Base-by-base conservation (phyloP, 2,797 vertebrate genomes). In the Neosilurus hyrtlii region DNA sequence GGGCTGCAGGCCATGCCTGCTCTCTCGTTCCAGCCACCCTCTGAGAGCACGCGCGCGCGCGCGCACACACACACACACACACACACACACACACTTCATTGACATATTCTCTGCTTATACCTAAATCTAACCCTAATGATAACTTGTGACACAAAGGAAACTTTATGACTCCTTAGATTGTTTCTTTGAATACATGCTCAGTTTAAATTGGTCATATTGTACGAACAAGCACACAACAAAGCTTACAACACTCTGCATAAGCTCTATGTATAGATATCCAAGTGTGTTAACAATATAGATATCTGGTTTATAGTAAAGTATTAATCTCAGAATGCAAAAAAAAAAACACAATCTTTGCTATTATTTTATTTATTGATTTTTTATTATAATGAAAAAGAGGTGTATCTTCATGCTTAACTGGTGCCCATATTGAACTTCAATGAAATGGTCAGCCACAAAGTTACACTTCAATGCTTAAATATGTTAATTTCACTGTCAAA, bases 1-100 rank as follows among this genome's bases (percentile, higher is more conserved):
- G 73, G 94, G 94, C 87, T 97, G 96, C 22, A 99, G 95, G 49
- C 98, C 98, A 86, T 99, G 96, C 87, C 98, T 94, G 92, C 96
- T 98, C 91, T 99, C 98, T 85, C 98, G 95, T 92, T 99, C 98
- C 82, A 99, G 88, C 98, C 98, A 99, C 62, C 98, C 97, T 87
- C 97, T 99, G 90, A 18, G 87, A 84, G 9, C 86, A 76, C 79
- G 82, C 37, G 74, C 14, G 75, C 15, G 26, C 8, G 86, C 18
- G 76, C 52, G 79, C 26, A 86, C 57, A 83, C 16, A 87, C n/a
- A 84, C 51, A 76, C 14, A 73, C 24, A 80, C 16, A 77, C 35
- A 24, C 10, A 63, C 61, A 63, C 61, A 63, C 62, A 65, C 62
- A 14, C 62, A 26, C 62, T 24, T 3, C 15, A 24, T 1, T 51